Evolutionary conservation across 30 jellyfish, hydroid and myxozoan species (phyloP), one percentile per base, ranked within the genome.

Genomic region (Aurelia sp.): DNA sequence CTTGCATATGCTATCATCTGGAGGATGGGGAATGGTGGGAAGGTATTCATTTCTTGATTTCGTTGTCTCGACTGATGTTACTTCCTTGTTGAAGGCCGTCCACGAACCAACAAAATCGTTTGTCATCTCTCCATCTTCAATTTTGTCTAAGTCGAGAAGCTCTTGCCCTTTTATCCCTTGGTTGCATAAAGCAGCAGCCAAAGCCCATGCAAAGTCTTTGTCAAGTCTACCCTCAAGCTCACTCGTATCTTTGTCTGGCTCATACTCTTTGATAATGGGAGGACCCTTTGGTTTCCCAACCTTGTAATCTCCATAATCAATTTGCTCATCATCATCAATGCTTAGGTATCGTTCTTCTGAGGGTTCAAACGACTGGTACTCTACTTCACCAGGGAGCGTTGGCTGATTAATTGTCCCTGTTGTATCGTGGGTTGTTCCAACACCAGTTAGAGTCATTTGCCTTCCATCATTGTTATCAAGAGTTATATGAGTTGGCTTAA

Each of bases 401-500:
- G 82, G 82, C 82, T 72, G 82, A 72, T 72, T 72, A 66, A 78
- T 78, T 61, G 88, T 78, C 88, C 88, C 88, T 78, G 88, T 78
- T 78, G 88, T 62, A 78, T 78, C 88, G 22, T 78, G 88, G 74
- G 88, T 78, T 62, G 88, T 78, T 62, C 79, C 88, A 78, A 62
- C 78, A 48, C 88, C 88, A 78, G 88, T 78, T 78, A 78, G 62
- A 65, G 88, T 78, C 88, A 78, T 78, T 79, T 78, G 88, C 51
- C 78, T 78, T 78, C 88, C 88, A 78, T 78, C 88, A 78, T 78
- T 78, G 71, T 78, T 78, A 78, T 78, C 88, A 57, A 78, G 88
- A 66, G 82, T 61, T 60, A 78, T 61, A 78, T 78, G 88, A 21
- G 88, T 78, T 62, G 88, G 79, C 47, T 78, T 78, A 17, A 78